phyloP scores from a whole-genome alignment of 1,140 invertebrate species.

The Drosophila albomicans region DNA sequence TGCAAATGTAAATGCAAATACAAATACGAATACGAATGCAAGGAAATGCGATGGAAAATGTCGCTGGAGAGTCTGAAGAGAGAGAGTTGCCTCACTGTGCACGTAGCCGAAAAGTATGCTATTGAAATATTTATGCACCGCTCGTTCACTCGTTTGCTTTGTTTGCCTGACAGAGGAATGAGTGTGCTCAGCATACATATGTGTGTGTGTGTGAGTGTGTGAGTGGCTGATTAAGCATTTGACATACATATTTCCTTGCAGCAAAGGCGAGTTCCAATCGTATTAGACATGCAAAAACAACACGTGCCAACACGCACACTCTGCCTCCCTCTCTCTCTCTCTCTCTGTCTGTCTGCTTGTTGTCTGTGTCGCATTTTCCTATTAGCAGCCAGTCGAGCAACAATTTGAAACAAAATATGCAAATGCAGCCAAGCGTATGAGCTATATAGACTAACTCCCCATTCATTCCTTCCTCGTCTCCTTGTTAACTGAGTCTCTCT shows the following conservation, averaged over 20 bases:
- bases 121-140: conserved; percentile 79
- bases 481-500: conserved; percentile 23
- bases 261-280: conserved; percentile 62
- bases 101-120: conserved; percentile 79
- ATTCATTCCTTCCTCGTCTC: not conserved
- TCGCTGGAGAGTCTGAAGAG: not conserved
- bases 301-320: conserved; percentile 70
- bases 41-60: not conserved
- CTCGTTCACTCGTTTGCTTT: conserved; percentile 63
- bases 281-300: conserved; percentile 78
- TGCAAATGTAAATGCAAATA: conserved; percentile 1
- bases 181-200: conserved; percentile 12
- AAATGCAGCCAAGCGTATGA: conserved; percentile 75
- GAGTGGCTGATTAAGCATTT: conserved; percentile 78
- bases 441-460: conserved; percentile 6
- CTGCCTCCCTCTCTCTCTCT: conserved; percentile 4
- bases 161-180: conserved; percentile 40
- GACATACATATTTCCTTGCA: conserved; percentile 73
- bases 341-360: not conserved
- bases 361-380: conserved; percentile 75
- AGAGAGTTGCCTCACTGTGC: conserved; percentile 34
- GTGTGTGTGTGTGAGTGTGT: conserved; percentile 28
- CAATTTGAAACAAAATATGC: conserved; percentile 79
- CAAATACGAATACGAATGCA: conserved; percentile 17
- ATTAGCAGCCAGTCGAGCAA: conserved; percentile 75